A percentile compares a stretch with the other conserved stretches of the same genome.
Conservation (phyloP, 2,113 vertebrate species). For the Grammomys surdaster region DNA sequence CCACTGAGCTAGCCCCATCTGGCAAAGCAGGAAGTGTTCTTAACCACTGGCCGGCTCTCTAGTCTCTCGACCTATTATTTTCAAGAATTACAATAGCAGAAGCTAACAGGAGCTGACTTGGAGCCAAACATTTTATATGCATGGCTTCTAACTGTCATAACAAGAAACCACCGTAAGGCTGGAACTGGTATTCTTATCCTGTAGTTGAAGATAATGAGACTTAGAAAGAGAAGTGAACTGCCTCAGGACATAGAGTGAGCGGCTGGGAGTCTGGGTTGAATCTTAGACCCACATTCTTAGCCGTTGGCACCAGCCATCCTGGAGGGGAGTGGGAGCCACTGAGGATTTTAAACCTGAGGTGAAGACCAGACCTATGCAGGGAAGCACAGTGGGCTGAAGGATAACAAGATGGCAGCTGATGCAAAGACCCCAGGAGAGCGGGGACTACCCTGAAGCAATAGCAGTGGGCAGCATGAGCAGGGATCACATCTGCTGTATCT, state of each 20-base stretch:
- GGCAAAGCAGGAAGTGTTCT: not conserved
- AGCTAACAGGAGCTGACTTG: conserved; percentile 1
- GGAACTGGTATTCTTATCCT: not conserved
- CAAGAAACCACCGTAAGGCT: not conserved
- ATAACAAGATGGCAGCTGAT: not conserved
- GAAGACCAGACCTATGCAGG: not conserved
- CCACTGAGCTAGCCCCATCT: not conserved
- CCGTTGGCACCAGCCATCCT: not conserved
- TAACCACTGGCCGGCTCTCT: not conserved
- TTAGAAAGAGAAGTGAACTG: not conserved
- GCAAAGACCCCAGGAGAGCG: not conserved
- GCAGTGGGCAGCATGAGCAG: not conserved
- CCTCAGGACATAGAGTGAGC: not conserved
- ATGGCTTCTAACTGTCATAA: not conserved
- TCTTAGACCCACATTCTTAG: not conserved
- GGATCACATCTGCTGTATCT: not conserved
- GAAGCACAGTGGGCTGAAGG: not conserved
- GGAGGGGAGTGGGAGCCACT: not conserved
- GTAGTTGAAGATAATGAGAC: not conserved
- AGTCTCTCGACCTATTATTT: not conserved
- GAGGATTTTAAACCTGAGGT: not conserved
- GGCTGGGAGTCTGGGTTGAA: not conserved
- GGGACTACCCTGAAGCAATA: not conserved
- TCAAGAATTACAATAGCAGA: not conserved
- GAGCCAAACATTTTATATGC: not conserved